Evolutionary conservation across 2,888 invertebrate genomes (phyloP).

Genomic region (Epistrophella euchroma): DNA sequence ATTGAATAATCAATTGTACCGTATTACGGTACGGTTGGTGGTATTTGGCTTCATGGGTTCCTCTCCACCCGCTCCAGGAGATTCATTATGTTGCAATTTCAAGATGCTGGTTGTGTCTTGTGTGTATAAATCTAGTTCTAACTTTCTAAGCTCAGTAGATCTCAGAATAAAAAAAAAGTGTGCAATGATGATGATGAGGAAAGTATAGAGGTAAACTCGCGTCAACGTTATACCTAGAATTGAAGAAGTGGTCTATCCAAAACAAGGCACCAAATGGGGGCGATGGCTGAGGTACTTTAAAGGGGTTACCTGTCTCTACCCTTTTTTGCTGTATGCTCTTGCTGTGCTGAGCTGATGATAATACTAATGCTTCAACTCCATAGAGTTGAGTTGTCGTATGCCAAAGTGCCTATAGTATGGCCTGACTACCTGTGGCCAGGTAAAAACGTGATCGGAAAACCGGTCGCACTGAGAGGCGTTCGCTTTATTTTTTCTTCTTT

Average conservation of each 20-base stretch:
- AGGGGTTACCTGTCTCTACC: slow-evolving; percentile 65
- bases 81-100: slow-evolving; percentile 47
- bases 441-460: slow-evolving; percentile 68
- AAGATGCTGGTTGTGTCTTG: slow-evolving; percentile 34
- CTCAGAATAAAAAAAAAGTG: slow-evolving; percentile 13
- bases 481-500: slow-evolving; percentile 44
- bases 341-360: slow-evolving; percentile 27
- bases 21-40: slow-evolving; percentile 6
- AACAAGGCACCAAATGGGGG: slow-evolving; percentile 66
- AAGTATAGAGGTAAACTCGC: slow-evolving; percentile 35
- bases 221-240: slow-evolving; percentile 47
- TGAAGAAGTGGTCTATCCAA: slow-evolving; percentile 67
- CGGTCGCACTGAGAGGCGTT: slow-evolving; percentile 68
- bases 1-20: slow-evolving; percentile 61
- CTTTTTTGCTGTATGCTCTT: slow-evolving; percentile 34
- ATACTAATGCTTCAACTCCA: slow-evolving; percentile 42
- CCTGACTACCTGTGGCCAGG: slow-evolving; percentile 72
- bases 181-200: slow-evolving; percentile 24
- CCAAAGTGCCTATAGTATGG: slow-evolving; percentile 63
- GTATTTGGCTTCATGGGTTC: slow-evolving; percentile 27
- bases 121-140: slow-evolving; percentile 55
- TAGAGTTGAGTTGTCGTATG: slow-evolving; percentile 64
- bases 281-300: slow-evolving; percentile 63
- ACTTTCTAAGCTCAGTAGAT: slow-evolving; percentile 31
- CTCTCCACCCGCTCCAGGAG: slow-evolving; percentile 14